Conservation (phyloP, 92 coral and sea anemone genomes). For the Anthopleura xanthogrammica region DNA sequence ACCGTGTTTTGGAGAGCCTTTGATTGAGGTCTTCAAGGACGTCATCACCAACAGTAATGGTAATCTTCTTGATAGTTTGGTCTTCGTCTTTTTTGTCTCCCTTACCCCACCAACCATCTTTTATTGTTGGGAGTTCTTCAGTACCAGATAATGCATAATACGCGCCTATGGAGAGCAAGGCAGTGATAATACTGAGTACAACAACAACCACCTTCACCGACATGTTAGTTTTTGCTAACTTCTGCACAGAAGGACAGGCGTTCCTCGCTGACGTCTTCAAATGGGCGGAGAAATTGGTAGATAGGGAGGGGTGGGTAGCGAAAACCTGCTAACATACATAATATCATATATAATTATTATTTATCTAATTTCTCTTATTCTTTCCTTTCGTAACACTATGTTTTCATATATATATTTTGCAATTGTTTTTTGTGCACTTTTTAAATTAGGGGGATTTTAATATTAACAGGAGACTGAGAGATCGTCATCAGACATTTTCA, state of each 20-base stretch:
- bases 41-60: conserved; percentile 47
- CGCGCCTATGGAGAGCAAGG: conserved; percentile 20
- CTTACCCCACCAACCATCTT: conserved; percentile 84
- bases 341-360: too few species aligned
- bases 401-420: too few species aligned
- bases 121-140: conserved; percentile 16
- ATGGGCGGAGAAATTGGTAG: background rate
- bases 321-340: background rate
- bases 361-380: too few species aligned
- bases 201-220: conserved; percentile 28
- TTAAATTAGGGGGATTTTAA: too few species aligned
- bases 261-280: background rate
- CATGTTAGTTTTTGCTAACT: background rate
- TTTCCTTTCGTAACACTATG: too few species aligned
- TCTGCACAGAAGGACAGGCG: conserved; percentile 24
- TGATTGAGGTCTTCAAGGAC: conserved; percentile 61
- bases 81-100: conserved; percentile 40
- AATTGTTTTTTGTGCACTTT: too few species aligned
- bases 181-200: conserved; percentile 24
- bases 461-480: too few species aligned
- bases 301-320: background rate
- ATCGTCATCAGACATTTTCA: too few species aligned
- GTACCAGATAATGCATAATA: conserved; percentile 17
- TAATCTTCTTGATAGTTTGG: conserved; percentile 49
- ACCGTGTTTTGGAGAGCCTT: conserved; percentile 70